Evolutionary conservation across 2,797 vertebrate species (phyloP), one percentile per base, ranked within the genome.

Genomic region (Protosalanx chinensis): DNA sequence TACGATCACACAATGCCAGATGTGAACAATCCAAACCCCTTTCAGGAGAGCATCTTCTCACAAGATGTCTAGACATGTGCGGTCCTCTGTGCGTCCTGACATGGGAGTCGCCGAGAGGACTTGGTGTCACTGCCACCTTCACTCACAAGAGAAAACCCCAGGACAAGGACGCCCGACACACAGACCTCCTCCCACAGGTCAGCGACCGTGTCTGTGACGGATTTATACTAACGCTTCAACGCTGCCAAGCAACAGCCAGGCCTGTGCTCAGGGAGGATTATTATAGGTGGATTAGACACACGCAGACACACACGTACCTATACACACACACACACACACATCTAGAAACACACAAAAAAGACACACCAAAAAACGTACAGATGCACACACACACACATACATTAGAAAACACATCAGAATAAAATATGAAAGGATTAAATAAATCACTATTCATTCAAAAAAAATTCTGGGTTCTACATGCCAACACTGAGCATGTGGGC

Each of bases 381-480:
- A 53, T 13, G 59, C 27, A 6, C 56, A 30, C 59, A 2, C 27
- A 10, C 60, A 18, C 27, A 27, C 59, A 30, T 3, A 3, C 59
- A 49, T 10, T 49, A 49, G 46, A 49, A 60, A 1, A 23, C 20
- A 58, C 56, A 58, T 23, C 8, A 67, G 2, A 53, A 63, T 41
- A 64, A 64, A 64, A 37, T 23, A 37, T 35, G 4, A 1, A 15
- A 18, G 76, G 86, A 88, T 88, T 87, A 89, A 83, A 71, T 67
- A 76, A 84, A 53, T 68, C 70, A 67, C 61, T 73, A 32, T 49
- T 81, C 83, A 82, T 77, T 77, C 72, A 68, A 81, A 82, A 79
- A 73, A 75, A 79, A 82, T 81, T 81, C 72, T 64, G 60, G 69
- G 74, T 75, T 76, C 72, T 71, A 75, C 76, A 71, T 81, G 82